Conservation (phyloP, 2,888 invertebrate genomes). For the Trisateles emortualis region DNA sequence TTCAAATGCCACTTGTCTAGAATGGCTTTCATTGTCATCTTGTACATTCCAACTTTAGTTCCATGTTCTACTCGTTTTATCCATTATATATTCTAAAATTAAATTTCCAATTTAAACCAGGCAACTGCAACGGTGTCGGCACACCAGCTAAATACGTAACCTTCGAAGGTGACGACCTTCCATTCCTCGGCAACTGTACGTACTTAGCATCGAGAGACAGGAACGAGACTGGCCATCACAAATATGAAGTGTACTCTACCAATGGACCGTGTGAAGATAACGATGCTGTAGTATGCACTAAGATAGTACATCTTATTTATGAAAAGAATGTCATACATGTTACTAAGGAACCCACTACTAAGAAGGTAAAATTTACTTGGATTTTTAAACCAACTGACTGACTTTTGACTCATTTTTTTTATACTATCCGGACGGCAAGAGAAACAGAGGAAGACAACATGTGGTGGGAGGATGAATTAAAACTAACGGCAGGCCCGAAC, state of each 20-base stretch:
- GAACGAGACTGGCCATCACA: constrained; percentile 83
- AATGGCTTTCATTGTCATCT: too few species aligned
- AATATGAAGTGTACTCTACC: constrained; percentile 89
- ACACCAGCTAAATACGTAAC: constrained; percentile 92
- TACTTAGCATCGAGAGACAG: constrained; percentile 92
- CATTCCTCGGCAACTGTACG: constrained; percentile 94
- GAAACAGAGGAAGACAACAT: too few species aligned
- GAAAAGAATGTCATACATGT: constrained; percentile 88
- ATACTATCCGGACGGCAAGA: too few species aligned
- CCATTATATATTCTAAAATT: too few species aligned
- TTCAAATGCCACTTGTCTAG: too few species aligned
- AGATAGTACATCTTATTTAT: constrained; percentile 89
- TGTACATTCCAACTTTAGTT: too few species aligned
- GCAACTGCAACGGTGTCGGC: constrained; percentile 91
- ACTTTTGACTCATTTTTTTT: too few species aligned
- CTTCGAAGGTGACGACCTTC: constrained; percentile 93
- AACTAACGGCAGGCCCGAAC: too few species aligned
- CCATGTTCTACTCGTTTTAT: too few species aligned
- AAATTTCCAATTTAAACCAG: constrained; percentile 50
- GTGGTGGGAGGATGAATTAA: too few species aligned
- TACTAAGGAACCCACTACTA: constrained; percentile 68
- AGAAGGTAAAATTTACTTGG: constrained; percentile 62
- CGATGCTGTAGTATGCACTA: constrained; percentile 87
- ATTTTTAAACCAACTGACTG: not conserved
- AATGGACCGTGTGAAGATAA: constrained; percentile 90